Percentiles rank a stretch among this genome's conserved stretches.
Conservation (phyloP, 2,797 vertebrate genomes). For the Poeciliopsis infans region DNA sequence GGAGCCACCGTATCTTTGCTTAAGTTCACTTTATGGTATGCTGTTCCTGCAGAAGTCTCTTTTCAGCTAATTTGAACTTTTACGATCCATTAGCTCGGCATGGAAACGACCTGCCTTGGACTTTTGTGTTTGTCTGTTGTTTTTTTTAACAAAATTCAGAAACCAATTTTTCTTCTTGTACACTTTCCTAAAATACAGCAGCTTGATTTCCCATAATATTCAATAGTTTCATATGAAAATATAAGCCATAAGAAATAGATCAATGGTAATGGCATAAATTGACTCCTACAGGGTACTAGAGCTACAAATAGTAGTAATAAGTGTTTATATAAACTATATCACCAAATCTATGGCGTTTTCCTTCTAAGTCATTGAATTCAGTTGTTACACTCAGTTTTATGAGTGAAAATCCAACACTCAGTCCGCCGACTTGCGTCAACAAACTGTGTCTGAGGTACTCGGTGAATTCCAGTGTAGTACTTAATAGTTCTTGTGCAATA, state of each 20-base stretch:
- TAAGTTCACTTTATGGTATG: constrained; percentile 29
- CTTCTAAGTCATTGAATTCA: neutral
- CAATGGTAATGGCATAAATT: neutral
- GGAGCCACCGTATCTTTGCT: constrained; percentile 27
- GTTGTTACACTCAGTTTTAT: neutral
- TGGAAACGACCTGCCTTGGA: constrained; percentile 9
- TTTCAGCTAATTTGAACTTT: constrained; percentile 24
- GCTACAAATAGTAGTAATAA: neutral
- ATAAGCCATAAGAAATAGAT: neutral
- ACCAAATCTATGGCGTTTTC: neutral
- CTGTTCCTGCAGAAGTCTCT: constrained; percentile 25
- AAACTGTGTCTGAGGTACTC: neutral
- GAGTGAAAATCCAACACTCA: neutral
- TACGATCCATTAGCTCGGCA: constrained; percentile 18
- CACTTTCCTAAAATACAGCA: neutral
- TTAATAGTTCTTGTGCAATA: neutral
- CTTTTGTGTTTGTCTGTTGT: constrained; percentile 14
- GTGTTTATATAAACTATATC: neutral
- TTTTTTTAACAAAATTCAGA: neutral
- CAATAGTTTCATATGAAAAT: neutral
- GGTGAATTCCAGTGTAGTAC: neutral
- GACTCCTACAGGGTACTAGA: neutral
- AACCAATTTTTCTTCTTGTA: neutral
- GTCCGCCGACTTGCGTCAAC: neutral
- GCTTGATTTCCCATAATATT: neutral